These are phyloP conservation scores for Mesochorus sp. DNA, from an alignment of 2,888 invertebrate species.

Conservation along the genomic window DNA sequence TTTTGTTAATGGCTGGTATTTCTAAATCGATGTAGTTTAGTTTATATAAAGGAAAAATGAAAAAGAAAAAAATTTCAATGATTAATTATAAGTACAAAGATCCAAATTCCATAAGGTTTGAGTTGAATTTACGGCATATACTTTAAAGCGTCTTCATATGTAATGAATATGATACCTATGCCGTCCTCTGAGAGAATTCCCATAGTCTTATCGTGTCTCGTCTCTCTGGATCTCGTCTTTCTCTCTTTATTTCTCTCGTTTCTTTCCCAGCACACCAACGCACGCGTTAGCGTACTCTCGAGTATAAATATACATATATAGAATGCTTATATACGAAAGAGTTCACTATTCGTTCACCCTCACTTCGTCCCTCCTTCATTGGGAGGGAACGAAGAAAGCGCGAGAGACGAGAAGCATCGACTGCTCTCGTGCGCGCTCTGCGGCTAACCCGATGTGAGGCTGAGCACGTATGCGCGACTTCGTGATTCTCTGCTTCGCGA, in stretches of 20 bases:
- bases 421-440: constrained; percentile 41
- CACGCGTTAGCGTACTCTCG: constrained; percentile 30
- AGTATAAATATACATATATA: constrained; percentile 22
- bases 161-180: constrained; percentile 36
- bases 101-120: too few species aligned
- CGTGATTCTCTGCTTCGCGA: constrained; percentile 66
- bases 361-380: constrained; percentile 55
- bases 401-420: constrained; percentile 41
- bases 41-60: too few species aligned
- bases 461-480: constrained; percentile 62
- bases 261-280: constrained; percentile 44
- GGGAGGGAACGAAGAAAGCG: constrained; percentile 47
- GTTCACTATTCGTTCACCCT: constrained; percentile 53
- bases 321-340: background rate
- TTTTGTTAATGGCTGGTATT: too few species aligned
- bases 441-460: constrained; percentile 55
- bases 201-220: constrained; percentile 49
- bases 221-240: constrained; percentile 63
- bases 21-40: too few species aligned
- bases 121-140: background rate
- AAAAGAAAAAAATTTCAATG: too few species aligned
- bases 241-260: constrained; percentile 67
- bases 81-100: too few species aligned
- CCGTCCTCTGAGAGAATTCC: constrained; percentile 50
- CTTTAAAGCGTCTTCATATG: constrained; percentile 17